phyloP scores from a whole-genome alignment of 2,888 invertebrate genomes.

The Sinodicranocentrus sp. region DNA sequence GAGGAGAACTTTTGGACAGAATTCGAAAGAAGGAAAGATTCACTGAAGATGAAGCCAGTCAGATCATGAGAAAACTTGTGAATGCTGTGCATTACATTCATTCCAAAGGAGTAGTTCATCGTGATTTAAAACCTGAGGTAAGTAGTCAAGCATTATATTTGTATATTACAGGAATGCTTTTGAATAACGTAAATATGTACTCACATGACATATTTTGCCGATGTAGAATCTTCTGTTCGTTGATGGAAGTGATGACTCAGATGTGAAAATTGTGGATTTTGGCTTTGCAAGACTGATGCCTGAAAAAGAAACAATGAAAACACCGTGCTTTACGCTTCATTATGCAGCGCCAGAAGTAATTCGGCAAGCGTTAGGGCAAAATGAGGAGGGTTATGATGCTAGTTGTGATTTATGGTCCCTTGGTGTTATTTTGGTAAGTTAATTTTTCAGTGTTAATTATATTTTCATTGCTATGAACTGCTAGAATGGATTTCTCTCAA shows the following conservation, averaged over 20 bases:
- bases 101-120: slow-evolving; percentile 89
- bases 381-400: slow-evolving; percentile 86
- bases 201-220: neutral
- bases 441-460: too few relatives aligned
- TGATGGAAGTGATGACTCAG: slow-evolving; percentile 81
- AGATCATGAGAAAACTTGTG: slow-evolving; percentile 89
- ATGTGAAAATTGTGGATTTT: slow-evolving; percentile 96
- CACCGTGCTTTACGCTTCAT: slow-evolving; percentile 95
- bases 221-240: slow-evolving; percentile 85
- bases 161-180: neutral
- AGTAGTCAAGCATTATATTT: slow-evolving; percentile 27
- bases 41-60: slow-evolving; percentile 88
- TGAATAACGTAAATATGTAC: neutral
- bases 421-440: slow-evolving; percentile 90
- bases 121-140: slow-evolving; percentile 97
- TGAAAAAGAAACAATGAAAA: slow-evolving; percentile 83
- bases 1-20: slow-evolving; percentile 88
- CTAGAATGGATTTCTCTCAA: neutral
- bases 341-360: slow-evolving; percentile 92
- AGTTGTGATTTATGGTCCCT: slow-evolving; percentile 98
- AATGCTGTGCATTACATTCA: slow-evolving; percentile 93
- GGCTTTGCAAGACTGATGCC: slow-evolving; percentile 93
- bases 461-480: neutral
- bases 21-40: slow-evolving; percentile 84
- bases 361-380: slow-evolving; percentile 80